phyloP scores from a whole-genome alignment of 2,888 invertebrate genomes.

The Xestia rhomboidea region DNA sequence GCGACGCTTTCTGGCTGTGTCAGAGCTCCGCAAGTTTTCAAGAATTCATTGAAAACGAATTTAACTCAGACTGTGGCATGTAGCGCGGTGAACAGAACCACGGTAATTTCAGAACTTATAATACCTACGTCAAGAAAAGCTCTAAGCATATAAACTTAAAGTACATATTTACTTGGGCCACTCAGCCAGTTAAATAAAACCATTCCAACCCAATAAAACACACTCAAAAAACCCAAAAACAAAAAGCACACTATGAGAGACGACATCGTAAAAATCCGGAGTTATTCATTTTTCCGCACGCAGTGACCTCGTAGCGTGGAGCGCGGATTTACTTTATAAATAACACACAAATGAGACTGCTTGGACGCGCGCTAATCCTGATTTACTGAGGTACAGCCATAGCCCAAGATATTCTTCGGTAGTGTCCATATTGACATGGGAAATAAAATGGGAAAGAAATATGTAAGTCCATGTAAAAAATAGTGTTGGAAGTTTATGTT shows the following conservation, averaged over 20 bases:
- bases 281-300: conserved; percentile 74
- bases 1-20: neutral
- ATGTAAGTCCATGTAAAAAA: conserved; percentile 66
- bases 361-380: conserved; percentile 85
- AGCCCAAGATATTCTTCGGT: conserved; percentile 66
- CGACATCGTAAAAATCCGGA: conserved; percentile 63
- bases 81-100: too few relatives aligned
- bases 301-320: conserved; percentile 69
- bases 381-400: conserved; percentile 84
- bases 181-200: conserved; percentile 42
- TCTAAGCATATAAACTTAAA: neutral
- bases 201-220: conserved; percentile 53
- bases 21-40: neutral
- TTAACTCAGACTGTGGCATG: neutral
- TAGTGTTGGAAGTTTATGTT: conserved; percentile 58
- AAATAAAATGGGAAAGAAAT: conserved; percentile 63
- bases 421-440: conserved; percentile 69
- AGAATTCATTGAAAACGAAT: neutral
- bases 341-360: conserved; percentile 87
- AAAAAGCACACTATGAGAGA: conserved; percentile 59
- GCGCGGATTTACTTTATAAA: conserved; percentile 85
- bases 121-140: neutral
- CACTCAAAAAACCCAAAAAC: conserved; percentile 58
- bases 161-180: neutral
- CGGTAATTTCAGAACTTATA: too few relatives aligned